Base-by-base conservation (phyloP, 2,888 invertebrate species). In the Stenoptilia bipunctidactyla region DNA sequence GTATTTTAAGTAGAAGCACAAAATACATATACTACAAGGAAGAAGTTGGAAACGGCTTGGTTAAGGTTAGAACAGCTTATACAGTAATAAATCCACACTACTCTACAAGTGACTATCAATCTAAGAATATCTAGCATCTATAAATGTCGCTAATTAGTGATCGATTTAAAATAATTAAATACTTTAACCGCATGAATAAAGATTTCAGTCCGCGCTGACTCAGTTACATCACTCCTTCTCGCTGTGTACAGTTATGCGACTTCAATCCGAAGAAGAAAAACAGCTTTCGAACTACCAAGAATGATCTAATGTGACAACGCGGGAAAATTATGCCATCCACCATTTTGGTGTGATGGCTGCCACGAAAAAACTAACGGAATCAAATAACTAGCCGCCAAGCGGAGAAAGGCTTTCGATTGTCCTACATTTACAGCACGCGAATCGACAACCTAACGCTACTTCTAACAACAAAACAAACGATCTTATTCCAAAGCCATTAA, bases 371-470 rank as follows among this genome's bases (percentile, higher is more conserved):
- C 73, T 82, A 83, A 83, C 83, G 80, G 82, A 72, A 82, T 77
- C 79, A 82, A 82, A 82, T 83, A 71, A 74, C 76, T 75, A 80
- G 70, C 77, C 65, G 61, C 67, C 67, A 58, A 62, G 61, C 66
- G 74, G 83, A 83, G 83, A 83, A 83, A 83, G 83, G 83, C 83
- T 83, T 83, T 83, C 83, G 82, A 77, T 83, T 83, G 83, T 75
- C 79, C 83, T 66, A 83, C 80, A 70, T 83, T 77, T 74, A 66
- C 64, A 53, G 69, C 79, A 79, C 74, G 80, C 82, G 73, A 76
- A 70, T 66, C 62, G 59, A 46, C 52, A 12, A 30, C 4, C 30
- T 34, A 45, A 39, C 60, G 61, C 68, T 62, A 66, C 68, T 58
- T 49, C 56, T 20, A 51, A 61, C 71, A 62, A 65, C 48, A 59